Percentiles rank a stretch among this genome's conserved stretches.
Conservation (phyloP, 2,888 invertebrate genomes). For the Adelphocoris suturalis region DNA sequence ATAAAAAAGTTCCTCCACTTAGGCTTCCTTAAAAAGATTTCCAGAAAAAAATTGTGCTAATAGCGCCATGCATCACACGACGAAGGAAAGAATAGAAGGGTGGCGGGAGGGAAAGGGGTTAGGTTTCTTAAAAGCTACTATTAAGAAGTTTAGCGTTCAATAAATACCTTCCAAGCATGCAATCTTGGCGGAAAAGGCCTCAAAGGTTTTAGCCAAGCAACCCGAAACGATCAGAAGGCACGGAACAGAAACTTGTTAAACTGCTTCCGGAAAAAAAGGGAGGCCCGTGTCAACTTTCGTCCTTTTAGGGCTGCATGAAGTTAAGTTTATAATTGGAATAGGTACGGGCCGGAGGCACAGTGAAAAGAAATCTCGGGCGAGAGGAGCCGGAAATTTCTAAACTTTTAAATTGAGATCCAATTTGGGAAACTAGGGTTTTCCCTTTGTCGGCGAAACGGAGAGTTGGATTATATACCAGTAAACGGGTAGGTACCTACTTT, state of each 20-base stretch:
- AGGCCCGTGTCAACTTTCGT: slow-evolving; percentile 58
- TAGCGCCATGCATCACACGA: slow-evolving; percentile 51
- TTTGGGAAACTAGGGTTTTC: slow-evolving; percentile 11
- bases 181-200: slow-evolving; percentile 42
- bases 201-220: slow-evolving; percentile 39
- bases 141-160: slow-evolving; percentile 67
- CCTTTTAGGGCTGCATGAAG: slow-evolving; percentile 19
- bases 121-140: slow-evolving; percentile 48
- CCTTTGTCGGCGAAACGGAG: background rate
- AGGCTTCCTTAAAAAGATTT: slow-evolving; percentile 27
- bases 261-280: slow-evolving; percentile 43
- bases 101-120: slow-evolving; percentile 8
- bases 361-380: slow-evolving; percentile 26
- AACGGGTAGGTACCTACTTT: no score
- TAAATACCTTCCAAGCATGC: slow-evolving; percentile 67
- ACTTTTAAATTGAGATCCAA: slow-evolving; percentile 32
- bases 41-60: slow-evolving; percentile 24
- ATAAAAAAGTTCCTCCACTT: background rate
- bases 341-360: background rate
- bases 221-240: slow-evolving; percentile 59
- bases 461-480: no score
- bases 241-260: slow-evolving; percentile 59
- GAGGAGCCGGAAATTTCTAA: slow-evolving; percentile 38
- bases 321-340: slow-evolving; percentile 54
- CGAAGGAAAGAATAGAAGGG: slow-evolving; percentile 16